These are phyloP conservation scores for Barnardius zonarius DNA, from an alignment of 2,113 vertebrate genomes.

Conservation along the genomic window DNA sequence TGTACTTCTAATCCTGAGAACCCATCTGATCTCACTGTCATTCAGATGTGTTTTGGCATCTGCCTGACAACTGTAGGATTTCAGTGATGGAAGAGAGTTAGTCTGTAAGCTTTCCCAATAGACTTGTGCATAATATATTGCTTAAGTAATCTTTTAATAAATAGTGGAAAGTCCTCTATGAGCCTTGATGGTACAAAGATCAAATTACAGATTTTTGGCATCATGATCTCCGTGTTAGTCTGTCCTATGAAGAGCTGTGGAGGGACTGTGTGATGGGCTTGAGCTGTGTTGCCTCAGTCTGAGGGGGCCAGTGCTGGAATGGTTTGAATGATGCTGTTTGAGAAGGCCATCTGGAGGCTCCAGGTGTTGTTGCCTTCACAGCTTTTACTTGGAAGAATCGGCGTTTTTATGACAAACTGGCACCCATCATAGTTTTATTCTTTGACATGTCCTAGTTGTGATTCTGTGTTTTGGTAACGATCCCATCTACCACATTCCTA, in stretches of 20 bases:
- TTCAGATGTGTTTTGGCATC: not conserved
- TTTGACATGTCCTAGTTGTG: not conserved
- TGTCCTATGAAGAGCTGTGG: not conserved
- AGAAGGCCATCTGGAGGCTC: not conserved
- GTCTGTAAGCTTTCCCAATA: not conserved
- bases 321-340: not conserved
- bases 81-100: not conserved
- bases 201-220: not conserved
- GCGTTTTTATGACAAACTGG: not conserved
- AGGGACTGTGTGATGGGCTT: too few relatives aligned
- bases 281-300: not conserved
- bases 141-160: not conserved
- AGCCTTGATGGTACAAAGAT: not conserved
- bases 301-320: not conserved
- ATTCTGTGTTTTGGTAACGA: not conserved
- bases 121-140: not conserved
- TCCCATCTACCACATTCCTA: not conserved
- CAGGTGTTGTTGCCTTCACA: not conserved
- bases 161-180: rapidly evolving
- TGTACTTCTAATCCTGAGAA: not conserved
- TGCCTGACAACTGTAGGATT: not conserved
- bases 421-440: not conserved
- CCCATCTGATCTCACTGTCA: not conserved
- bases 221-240: rapidly evolving
- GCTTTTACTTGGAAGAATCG: not conserved